Evolutionary conservation across 2,113 vertebrate species (phyloP), one percentile per base, ranked within the genome.

Genomic region (Onychorhynchus coronatus): DNA sequence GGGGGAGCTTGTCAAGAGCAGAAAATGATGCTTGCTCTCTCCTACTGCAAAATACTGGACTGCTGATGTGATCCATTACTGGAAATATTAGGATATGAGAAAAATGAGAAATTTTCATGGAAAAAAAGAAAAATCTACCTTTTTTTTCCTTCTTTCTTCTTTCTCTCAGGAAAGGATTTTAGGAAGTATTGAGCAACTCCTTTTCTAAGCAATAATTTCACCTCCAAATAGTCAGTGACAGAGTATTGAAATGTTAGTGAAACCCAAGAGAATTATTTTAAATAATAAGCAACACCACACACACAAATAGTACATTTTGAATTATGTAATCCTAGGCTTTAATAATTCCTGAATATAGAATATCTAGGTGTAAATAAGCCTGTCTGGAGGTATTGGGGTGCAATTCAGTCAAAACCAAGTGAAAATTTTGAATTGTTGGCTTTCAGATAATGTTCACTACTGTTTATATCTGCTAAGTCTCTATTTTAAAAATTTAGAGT

Each of bases 1-100:
- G 85, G 94, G 95, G 85, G 63, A 96, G 94, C 90, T 94, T 94
- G 95, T 95, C 90, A 95, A 86, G 90, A 93, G 85, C 82, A 95
- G 85, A 96, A 96, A 96, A 96, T 91, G 67, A 95, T 96, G 85
- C 88, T 90, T 3, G 9, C 63, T 91, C 39, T 52, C 70, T 92
- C 92, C 78, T 65, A 59, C 67, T 62, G 55, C 66, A 77, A 88
- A 93, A 89, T 79, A 55, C 75, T 94, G 79, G 63, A 58, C 62
- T 93, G 87, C 66, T 89, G 85, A 93, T 8, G 11, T 89, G 67
- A 96, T 85, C 87, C 35, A 35, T 81, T 91, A 85, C 71, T 88
- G 49, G 67, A 90, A 96, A 93, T 88, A 90, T 56, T 72, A 94
- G 44, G 66, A 79, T 72, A 50, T 9, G 22, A 71, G n/a, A 82